phyloP scores from a whole-genome alignment of 37 sponge, comb jelly and placozoan genomes.

The Ephydatia muelleri region DNA sequence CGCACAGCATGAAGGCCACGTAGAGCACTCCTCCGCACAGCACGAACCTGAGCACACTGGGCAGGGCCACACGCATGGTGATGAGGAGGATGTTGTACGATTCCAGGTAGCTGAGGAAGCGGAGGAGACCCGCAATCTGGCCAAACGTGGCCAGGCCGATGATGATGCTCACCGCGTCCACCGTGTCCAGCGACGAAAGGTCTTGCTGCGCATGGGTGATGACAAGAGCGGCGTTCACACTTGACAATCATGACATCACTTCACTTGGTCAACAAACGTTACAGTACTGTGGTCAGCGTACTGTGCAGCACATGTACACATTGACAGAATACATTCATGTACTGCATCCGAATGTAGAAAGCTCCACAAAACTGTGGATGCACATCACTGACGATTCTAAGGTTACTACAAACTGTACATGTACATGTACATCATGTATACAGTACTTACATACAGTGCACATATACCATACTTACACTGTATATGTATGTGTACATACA shows the following conservation, averaged over 20 bases:
- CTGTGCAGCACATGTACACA: no score
- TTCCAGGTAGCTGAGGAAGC: slow-evolving; percentile 93
- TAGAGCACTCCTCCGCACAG: slow-evolving; percentile 87
- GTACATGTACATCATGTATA: not conserved
- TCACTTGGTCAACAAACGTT: no score
- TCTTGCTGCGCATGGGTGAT: not conserved
- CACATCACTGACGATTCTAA: no score
- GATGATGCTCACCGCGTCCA: slow-evolving; percentile 74
- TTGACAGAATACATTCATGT: no score
- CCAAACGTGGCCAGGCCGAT: slow-evolving; percentile 80
- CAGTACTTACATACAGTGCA: not conserved
- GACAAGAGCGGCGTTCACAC: not conserved
- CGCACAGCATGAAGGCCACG: slow-evolving; percentile 81
- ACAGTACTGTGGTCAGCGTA: no score
- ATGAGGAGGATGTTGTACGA: slow-evolving; percentile 87
- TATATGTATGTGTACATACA: not conserved
- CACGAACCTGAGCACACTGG: slow-evolving; percentile 86
- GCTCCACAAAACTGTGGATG: no score
- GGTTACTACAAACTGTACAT: no score
- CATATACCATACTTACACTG: not conserved
- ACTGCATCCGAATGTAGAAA: no score
- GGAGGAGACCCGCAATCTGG: slow-evolving; percentile 82
- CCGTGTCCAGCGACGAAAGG: slow-evolving; percentile 15
- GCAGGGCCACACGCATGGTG: slow-evolving; percentile 72
- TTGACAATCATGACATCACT: no score